Evolutionary conservation across 1,140 invertebrate species (phyloP).

Genomic region (Apis cerana): DNA sequence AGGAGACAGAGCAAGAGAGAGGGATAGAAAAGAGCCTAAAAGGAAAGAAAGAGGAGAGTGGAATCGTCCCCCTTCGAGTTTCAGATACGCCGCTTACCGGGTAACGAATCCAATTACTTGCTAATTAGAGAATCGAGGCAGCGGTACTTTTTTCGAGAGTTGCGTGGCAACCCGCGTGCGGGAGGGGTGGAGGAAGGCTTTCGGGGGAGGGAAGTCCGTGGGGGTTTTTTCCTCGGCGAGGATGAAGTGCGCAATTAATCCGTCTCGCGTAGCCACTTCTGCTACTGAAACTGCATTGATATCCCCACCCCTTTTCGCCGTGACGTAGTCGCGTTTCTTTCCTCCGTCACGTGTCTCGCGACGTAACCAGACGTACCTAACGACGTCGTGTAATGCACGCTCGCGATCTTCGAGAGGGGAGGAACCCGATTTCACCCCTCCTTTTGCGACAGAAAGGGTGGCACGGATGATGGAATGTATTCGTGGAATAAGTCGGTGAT

Average conservation of each 20-base stretch:
- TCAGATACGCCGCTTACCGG: conserved; percentile 38
- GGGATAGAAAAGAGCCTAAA: not conserved
- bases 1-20: too few species aligned
- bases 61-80: not conserved
- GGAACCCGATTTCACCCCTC: not conserved
- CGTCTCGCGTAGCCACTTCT: conserved; percentile 70
- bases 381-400: not conserved
- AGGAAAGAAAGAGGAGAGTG: not conserved
- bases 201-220: conserved; percentile 21
- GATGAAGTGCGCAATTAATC: conserved; percentile 73
- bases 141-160: conserved; percentile 47
- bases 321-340: conserved; percentile 5
- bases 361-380: conserved; percentile 15
- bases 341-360: not conserved
- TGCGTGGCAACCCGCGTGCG: conserved; percentile 31
- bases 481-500: too few species aligned
- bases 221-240: conserved; percentile 59
- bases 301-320: conserved; percentile 31
- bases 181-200: conserved; percentile 17
- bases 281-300: conserved; percentile 65
- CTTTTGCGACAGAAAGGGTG: too few species aligned
- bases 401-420: conserved; percentile 4
- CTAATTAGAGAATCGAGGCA: conserved; percentile 66
- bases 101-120: conserved; percentile 67
- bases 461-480: too few species aligned